A percentile compares a stretch with the other conserved stretches of the same genome.
These are phyloP conservation scores for Stictocephala bisonia DNA, from an alignment of 2,888 invertebrate species.

Conservation along the genomic window DNA sequence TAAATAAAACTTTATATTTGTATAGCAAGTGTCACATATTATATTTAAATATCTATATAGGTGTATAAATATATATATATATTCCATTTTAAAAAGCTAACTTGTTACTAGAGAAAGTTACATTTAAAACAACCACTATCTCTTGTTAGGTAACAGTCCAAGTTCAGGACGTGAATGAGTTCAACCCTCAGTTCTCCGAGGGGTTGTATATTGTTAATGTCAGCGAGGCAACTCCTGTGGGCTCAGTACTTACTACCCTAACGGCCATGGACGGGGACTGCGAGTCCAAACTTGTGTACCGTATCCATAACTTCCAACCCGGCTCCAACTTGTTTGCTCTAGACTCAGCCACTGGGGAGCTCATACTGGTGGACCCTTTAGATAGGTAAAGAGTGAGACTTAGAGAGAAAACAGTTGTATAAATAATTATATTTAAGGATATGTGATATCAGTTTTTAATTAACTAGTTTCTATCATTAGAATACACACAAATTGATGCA, in stretches of 20 bases:
- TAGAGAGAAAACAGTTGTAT: background rate
- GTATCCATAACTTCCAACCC: background rate
- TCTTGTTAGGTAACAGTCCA: background rate
- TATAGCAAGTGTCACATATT: too few species aligned
- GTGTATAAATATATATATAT: too few species aligned
- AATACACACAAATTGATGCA: too few species aligned
- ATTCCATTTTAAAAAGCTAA: too few species aligned
- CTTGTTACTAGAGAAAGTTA: too few species aligned
- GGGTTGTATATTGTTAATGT: background rate
- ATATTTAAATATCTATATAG: too few species aligned
- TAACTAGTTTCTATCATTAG: background rate
- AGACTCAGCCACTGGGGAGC: background rate
- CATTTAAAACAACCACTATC: too few species aligned
- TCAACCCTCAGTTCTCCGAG: background rate
- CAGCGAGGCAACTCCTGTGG: background rate
- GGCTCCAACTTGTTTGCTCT: constrained; percentile 6
- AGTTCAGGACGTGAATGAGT: background rate
- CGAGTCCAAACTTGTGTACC: background rate
- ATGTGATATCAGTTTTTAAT: background rate
- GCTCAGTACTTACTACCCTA: background rate
- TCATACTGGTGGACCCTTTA: background rate
- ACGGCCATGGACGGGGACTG: background rate
- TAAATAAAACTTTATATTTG: too few species aligned
- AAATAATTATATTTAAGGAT: background rate
- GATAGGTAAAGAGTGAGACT: background rate